Evolutionary conservation across 2,888 invertebrate genomes (phyloP).

Genomic region (Monochamus alternatus): DNA sequence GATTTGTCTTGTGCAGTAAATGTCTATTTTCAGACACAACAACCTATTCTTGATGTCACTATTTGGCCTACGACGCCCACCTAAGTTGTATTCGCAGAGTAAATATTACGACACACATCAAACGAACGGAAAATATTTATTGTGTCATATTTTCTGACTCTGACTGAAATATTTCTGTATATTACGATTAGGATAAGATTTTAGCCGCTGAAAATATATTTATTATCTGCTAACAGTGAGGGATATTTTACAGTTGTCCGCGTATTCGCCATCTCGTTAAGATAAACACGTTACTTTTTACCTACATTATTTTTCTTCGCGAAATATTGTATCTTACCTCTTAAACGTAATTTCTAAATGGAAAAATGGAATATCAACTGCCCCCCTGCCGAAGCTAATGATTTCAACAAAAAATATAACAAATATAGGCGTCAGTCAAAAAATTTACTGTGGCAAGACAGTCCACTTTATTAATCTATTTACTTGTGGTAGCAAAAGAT

Average conservation of each 20-base stretch:
- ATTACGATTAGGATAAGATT: not conserved
- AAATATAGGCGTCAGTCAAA: too few species aligned
- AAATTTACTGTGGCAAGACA: too few species aligned
- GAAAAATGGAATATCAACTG: too few species aligned
- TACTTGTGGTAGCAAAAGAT: too few species aligned
- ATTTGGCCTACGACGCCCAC: conserved; percentile 26
- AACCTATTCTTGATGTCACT: conserved; percentile 21
- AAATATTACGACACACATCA: conserved; percentile 25
- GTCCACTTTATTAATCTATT: too few species aligned
- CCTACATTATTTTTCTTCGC: too few species aligned
- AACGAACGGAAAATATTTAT: conserved; percentile 10
- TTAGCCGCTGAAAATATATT: not conserved
- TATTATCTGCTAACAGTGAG: not conserved
- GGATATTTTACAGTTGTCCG: not conserved
- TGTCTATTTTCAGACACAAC: conserved; percentile 12
- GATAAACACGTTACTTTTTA: too few species aligned
- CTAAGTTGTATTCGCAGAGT: conserved; percentile 11
- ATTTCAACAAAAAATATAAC: too few species aligned
- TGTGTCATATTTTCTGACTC: not conserved
- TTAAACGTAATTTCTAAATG: too few species aligned
- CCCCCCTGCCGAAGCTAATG: too few species aligned
- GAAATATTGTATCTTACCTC: too few species aligned
- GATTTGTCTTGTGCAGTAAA: conserved; percentile 25
- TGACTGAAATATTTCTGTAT: not conserved
- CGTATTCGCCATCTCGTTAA: too few species aligned